Percentiles rank a stretch among this genome's conserved stretches.
Conservation (phyloP, 2,888 invertebrate species). For the Empis stercorea region DNA sequence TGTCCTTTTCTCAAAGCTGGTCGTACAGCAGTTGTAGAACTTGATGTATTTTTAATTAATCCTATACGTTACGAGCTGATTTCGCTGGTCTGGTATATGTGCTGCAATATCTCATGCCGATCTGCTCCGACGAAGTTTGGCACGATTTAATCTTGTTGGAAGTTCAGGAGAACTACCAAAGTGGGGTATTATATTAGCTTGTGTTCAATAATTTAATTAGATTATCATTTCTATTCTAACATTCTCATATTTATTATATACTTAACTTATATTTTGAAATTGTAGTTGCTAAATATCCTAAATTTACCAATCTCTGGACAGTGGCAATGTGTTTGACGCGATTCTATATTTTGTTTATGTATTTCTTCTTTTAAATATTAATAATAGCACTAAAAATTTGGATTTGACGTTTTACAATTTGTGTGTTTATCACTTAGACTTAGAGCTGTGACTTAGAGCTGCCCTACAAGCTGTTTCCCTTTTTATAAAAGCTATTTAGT, state of each 20-base stretch:
- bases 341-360: constrained; percentile 38
- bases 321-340: constrained; percentile 23
- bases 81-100: constrained; percentile 25
- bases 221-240: too few relatives aligned
- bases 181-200: too few relatives aligned
- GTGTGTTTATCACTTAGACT: too few relatives aligned
- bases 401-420: too few relatives aligned
- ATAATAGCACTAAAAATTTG: too few relatives aligned
- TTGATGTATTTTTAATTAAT: constrained; percentile 9
- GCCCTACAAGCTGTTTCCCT: too few relatives aligned
- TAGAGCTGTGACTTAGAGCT: too few relatives aligned
- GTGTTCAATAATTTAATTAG: too few relatives aligned
- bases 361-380: not conserved
- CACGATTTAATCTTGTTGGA: constrained; percentile 11
- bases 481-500: too few relatives aligned
- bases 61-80: constrained; percentile 19
- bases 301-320: constrained; percentile 18
- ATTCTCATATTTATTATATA: too few relatives aligned
- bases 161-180: constrained; percentile 22
- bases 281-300: constrained; percentile 16
- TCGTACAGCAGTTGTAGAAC: constrained; percentile 4
- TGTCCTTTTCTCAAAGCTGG: too few relatives aligned
- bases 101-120: constrained; percentile 27
- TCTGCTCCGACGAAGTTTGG: constrained; percentile 26
- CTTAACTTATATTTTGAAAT: too few relatives aligned